A percentile compares a stretch with the other conserved stretches of the same genome.
These are phyloP conservation scores for Brachionus calyciflorus DNA, from an alignment of 1,140 invertebrate species.

Conservation along the genomic window DNA sequence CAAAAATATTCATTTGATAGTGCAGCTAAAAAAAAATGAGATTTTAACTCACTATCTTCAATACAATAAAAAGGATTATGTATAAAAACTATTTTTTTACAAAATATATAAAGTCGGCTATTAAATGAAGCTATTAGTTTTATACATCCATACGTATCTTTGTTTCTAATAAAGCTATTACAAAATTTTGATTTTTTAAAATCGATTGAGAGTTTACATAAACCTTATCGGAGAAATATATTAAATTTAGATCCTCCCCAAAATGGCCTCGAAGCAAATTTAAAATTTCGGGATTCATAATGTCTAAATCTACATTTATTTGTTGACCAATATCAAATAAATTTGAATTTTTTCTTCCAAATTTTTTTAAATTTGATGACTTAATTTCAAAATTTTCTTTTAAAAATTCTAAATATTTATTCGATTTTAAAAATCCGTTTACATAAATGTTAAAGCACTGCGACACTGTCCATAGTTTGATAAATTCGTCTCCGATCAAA, in stretches of 20 bases:
- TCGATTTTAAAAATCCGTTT: neutral
- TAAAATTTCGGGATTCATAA: neutral
- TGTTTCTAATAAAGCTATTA: neutral
- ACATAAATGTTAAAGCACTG: neutral
- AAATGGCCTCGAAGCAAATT: neutral
- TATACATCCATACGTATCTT: neutral
- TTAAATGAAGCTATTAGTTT: neutral
- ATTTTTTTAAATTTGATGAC: slow-evolving; percentile 12
- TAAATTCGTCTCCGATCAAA: slow-evolving; percentile 5
- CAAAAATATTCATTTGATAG: too few relatives aligned
- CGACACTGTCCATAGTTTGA: slow-evolving; percentile 7
- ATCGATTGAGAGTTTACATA: neutral
- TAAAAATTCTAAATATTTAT: neutral
- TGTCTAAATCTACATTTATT: neutral
- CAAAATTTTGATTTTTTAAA: neutral
- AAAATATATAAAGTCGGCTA: neutral
- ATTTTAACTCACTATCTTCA: too few relatives aligned
- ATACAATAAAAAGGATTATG: too few relatives aligned
- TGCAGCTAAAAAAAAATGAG: too few relatives aligned
- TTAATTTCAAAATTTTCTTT: slow-evolving; percentile 13
- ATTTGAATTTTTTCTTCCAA: neutral
- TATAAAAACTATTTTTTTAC: too few relatives aligned
- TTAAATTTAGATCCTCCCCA: too few relatives aligned
- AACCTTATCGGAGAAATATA: neutral
- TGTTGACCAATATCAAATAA: neutral